Percentiles rank a stretch among this genome's conserved stretches.
These are phyloP conservation scores for Notolepis coatsorum DNA, from an alignment of 2,797 vertebrate genomes.

Conservation along the genomic window DNA sequence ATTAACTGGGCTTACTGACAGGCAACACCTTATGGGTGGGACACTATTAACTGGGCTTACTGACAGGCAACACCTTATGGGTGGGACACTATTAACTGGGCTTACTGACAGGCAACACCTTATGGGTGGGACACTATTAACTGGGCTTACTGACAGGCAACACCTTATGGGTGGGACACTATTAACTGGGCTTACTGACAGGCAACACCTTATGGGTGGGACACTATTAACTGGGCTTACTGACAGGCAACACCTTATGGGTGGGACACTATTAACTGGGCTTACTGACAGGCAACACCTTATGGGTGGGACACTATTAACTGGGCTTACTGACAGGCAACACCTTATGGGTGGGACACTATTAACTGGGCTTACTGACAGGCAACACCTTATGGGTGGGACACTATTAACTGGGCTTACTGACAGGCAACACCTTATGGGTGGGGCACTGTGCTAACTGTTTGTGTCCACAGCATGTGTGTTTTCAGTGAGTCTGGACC, in stretches of 20 bases:
- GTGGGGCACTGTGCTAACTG: background rate
- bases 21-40: background rate
- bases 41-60: background rate
- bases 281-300: no score
- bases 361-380: no score
- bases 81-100: background rate
- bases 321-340: no score
- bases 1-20: no score
- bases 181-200: no score
- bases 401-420: background rate
- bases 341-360: background rate
- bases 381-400: background rate
- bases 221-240: background rate
- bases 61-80: background rate
- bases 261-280: background rate
- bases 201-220: background rate
- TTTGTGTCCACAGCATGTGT: background rate
- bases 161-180: background rate
- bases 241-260: background rate
- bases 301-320: background rate
- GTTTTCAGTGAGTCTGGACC: constrained; percentile 69
- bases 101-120: no score
- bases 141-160: no score
- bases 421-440: background rate
- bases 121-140: background rate